A percentile compares a stretch with the other conserved stretches of the same genome.
phyloP scores from a whole-genome alignment of 2,888 invertebrate species.

The Sisyra nigra region DNA sequence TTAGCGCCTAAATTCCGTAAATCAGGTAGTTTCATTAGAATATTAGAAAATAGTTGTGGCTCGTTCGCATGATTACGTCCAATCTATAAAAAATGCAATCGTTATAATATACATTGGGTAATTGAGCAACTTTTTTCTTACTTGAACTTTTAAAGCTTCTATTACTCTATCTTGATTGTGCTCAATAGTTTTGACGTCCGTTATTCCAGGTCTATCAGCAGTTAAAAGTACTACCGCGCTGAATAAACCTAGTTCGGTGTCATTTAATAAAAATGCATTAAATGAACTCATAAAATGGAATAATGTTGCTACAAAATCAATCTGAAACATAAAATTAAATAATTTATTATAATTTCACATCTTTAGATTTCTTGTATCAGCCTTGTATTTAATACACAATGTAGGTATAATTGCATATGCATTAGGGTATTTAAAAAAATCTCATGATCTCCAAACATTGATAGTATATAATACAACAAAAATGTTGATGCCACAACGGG shows the following conservation, averaged over 20 bases:
- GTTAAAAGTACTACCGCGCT: slow-evolving; percentile 73
- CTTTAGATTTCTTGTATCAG: background rate
- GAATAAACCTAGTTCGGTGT: slow-evolving; percentile 81
- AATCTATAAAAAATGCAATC: slow-evolving; percentile 24
- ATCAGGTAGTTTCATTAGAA: slow-evolving; percentile 51
- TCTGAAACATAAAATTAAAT: slow-evolving; percentile 38
- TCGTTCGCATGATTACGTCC: slow-evolving; percentile 42
- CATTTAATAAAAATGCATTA: slow-evolving; percentile 60
- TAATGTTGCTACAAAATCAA: slow-evolving; percentile 65
- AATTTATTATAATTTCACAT: background rate
- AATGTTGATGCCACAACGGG: too few species aligned
- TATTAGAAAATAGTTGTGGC: slow-evolving; percentile 36
- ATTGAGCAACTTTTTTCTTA: slow-evolving; percentile 18
- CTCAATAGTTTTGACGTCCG: slow-evolving; percentile 62
- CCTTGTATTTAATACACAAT: background rate
- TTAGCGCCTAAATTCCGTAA: slow-evolving; percentile 63
- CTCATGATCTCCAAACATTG: too few species aligned
- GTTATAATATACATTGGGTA: background rate
- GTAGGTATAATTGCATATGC: too few species aligned
- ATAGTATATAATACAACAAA: too few species aligned
- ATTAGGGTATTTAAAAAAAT: too few species aligned
- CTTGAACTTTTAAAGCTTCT: slow-evolving; percentile 76
- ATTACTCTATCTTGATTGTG: slow-evolving; percentile 65
- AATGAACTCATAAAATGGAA: slow-evolving; percentile 66
- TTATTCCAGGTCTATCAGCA: slow-evolving; percentile 64